Conservation (phyloP, 1,140 invertebrate genomes). For the Drosophila tropicalis region DNA sequence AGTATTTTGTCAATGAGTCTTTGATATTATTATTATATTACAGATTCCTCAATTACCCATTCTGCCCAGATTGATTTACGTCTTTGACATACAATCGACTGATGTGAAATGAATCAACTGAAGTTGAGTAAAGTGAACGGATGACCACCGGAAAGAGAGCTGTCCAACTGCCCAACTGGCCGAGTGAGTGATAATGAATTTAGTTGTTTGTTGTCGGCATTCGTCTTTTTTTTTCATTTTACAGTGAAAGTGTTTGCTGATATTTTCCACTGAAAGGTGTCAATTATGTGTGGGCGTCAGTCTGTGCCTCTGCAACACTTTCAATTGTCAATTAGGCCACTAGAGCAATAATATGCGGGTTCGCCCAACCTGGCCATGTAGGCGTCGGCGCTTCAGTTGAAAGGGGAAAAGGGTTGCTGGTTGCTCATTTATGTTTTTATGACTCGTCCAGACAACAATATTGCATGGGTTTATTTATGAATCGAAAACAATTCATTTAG, state of each 20-base stretch:
- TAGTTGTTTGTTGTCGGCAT: constrained; percentile 16
- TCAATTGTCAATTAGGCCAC: constrained; percentile 40
- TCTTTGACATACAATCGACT: constrained; percentile 15
- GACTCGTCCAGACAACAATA: constrained; percentile 18
- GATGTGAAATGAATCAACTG: constrained; percentile 22
- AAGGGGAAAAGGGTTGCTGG: constrained; percentile 36
- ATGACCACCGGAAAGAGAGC: constrained; percentile 11
- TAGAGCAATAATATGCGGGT: constrained; percentile 36
- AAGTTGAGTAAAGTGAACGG: constrained; percentile 5
- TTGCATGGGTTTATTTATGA: background rate
- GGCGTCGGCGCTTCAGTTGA: constrained; percentile 49
- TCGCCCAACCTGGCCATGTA: constrained; percentile 17
- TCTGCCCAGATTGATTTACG: constrained; percentile 14
- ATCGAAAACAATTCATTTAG: constrained; percentile 8
- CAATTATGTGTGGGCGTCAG: constrained; percentile 60
- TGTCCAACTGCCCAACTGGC: background rate
- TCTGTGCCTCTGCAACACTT: constrained; percentile 26
- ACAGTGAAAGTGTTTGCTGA: constrained; percentile 55
- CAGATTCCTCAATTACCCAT: constrained; percentile 1
- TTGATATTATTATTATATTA: constrained; percentile 8
- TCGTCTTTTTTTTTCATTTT: constrained; percentile 9
- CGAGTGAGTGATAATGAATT: constrained; percentile 8
- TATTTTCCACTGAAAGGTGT: constrained; percentile 61
- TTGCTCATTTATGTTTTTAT: constrained; percentile 58
- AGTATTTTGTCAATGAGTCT: constrained; percentile 7